Evolutionary conservation across 1,140 invertebrate species (phyloP).

Genomic region (Bombus turneri): DNA sequence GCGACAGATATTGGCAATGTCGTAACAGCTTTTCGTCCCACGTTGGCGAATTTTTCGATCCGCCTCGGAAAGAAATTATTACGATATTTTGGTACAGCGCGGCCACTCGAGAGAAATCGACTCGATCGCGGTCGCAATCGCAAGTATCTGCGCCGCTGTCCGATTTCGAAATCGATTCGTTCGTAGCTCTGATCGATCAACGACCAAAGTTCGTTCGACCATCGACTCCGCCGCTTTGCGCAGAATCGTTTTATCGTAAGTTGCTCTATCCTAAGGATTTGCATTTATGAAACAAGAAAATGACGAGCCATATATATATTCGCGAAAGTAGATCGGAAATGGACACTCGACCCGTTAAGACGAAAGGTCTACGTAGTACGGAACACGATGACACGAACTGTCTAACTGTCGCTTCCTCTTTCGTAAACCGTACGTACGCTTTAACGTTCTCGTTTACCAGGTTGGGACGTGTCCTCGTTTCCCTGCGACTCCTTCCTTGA

Average conservation of each 20-base stretch:
- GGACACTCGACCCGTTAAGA: constrained; percentile 19
- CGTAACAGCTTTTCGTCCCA: constrained; percentile 52
- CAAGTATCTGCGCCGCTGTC: too few relatives aligned
- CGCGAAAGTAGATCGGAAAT: constrained; percentile 52
- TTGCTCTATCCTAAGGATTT: too few relatives aligned
- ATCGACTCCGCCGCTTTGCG: too few relatives aligned
- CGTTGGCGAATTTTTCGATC: constrained; percentile 34
- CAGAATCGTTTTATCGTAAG: too few relatives aligned
- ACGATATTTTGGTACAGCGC: neutral
- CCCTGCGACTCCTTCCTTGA: constrained; percentile 14
- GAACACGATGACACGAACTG: constrained; percentile 37
- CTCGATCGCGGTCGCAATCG: neutral
- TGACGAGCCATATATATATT: neutral
- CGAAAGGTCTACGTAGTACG: constrained; percentile 12
- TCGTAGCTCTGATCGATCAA: neutral
- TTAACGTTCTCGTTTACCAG: constrained; percentile 50
- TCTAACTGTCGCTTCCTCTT: constrained; percentile 43
- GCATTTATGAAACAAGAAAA: constrained; percentile 9
- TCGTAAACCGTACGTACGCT: constrained; percentile 8
- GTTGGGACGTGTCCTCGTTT: constrained; percentile 52
- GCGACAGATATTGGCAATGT: constrained; percentile 45
- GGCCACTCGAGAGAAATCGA: neutral
- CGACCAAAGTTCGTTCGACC: neutral
- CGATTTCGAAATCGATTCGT: constrained; percentile 51
- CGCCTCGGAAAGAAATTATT: neutral